These are phyloP conservation scores for Myathropa florea DNA, from an alignment of 2,888 invertebrate species.

Conservation along the genomic window DNA sequence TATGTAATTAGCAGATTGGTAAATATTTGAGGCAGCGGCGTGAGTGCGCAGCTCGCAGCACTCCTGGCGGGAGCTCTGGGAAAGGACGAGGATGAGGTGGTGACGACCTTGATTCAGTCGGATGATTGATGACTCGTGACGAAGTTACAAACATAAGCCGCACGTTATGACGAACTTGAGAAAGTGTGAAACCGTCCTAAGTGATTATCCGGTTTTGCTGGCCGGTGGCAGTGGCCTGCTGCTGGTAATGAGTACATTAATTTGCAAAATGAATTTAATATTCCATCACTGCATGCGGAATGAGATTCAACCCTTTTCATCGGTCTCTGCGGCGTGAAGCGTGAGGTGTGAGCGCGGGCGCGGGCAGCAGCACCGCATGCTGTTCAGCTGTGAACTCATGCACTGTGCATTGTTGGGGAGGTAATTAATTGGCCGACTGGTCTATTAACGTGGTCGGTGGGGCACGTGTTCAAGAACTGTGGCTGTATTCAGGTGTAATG, in stretches of 20 bases:
- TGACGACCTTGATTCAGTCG: not conserved
- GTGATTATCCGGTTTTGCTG: slow-evolving; percentile 47
- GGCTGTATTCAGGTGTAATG: not conserved
- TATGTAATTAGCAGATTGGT: too few species aligned
- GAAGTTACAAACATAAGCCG: not conserved
- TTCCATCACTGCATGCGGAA: slow-evolving; percentile 39
- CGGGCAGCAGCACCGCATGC: not conserved
- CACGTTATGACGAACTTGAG: not conserved
- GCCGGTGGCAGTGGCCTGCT: not conserved
- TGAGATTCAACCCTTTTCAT: slow-evolving; percentile 12
- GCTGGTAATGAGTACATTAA: slow-evolving; percentile 24
- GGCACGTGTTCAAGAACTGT: slow-evolving; percentile 27
- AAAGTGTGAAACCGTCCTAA: slow-evolving; percentile 44
- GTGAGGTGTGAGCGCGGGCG: not conserved
- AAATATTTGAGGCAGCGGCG: too few species aligned
- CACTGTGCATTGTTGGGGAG: slow-evolving; percentile 31
- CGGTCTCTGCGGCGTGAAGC: not conserved
- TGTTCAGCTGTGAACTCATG: slow-evolving; percentile 37
- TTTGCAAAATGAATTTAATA: slow-evolving; percentile 44
- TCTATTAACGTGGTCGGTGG: slow-evolving; percentile 28
- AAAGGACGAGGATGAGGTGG: too few species aligned
- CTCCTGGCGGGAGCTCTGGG: not conserved
- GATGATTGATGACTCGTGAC: slow-evolving; percentile 38
- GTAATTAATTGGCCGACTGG: slow-evolving; percentile 48
- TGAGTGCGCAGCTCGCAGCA: too few species aligned